Base-by-base conservation (phyloP, 2,797 vertebrate species). In the Lepilemur ruficaudatus region DNA sequence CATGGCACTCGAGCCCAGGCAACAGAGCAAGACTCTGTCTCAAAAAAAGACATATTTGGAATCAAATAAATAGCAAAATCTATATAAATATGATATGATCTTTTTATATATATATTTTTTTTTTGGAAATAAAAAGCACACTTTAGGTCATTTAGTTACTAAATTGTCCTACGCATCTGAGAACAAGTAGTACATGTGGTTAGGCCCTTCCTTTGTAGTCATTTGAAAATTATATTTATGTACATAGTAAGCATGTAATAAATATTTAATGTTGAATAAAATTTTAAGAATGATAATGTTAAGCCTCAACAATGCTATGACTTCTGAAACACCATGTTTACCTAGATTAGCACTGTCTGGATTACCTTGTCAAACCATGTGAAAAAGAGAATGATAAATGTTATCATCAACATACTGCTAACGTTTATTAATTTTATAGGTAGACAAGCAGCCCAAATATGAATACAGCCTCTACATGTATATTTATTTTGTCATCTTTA, bases 401-500 rank as follows among this genome's bases (percentile, higher is more conserved):
- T 94, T 95, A 52, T 72, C 97, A 72, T 80, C 95, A 50, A 97
- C 89, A 30, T 75, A 7, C 95, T 98, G 3, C 46, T 98, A 50
- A 95, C 88, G 97, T 96, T 87, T 98, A 35, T 96, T 0, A 96
- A 85, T 95, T 97, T 97, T 97, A 14, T 95, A 99, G 99, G 0
- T 3, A 80, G 17, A 35, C 0, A 43, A 98, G 0, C 99, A 99
- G 97, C 99, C 99, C 14, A 93, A 89, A 0, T 99, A 99, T 98
- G 99, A 99, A 98, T 57, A 69, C 23, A 99, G 90, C 98, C 96
- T 99, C 32, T 98, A 95, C 32, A 99, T 99, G 99, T 99, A 99
- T 98, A 2, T 99, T 93, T 99, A 99, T 98, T 99, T 99, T 98
- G 99, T 99, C 96, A 97, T 99, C 96, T 99, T 99, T 98, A 99